A percentile compares a stretch with the other conserved stretches of the same genome.
These are phyloP conservation scores for Heliothis virescens DNA, from an alignment of 1,140 invertebrate genomes.

Conservation along the genomic window DNA sequence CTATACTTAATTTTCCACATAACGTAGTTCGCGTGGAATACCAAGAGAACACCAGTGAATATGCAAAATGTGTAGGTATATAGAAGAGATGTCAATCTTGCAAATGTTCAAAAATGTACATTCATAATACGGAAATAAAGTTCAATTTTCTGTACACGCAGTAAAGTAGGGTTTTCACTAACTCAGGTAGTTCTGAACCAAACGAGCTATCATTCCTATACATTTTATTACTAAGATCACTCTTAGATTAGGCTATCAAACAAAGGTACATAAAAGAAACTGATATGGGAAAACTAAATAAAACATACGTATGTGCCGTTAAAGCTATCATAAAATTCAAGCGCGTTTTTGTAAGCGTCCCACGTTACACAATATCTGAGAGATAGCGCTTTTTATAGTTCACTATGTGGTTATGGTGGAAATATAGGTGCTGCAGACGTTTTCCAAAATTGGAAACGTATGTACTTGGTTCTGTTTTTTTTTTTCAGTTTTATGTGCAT, in stretches of 20 bases:
- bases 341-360: slow-evolving; percentile 55
- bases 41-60: no score
- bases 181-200: background rate
- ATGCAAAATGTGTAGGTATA: no score
- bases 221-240: slow-evolving; percentile 40
- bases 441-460: no score
- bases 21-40: no score
- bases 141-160: no score
- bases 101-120: no score
- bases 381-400: slow-evolving; percentile 61
- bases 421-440: background rate
- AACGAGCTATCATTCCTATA: background rate
- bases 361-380: slow-evolving; percentile 61
- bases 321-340: slow-evolving; percentile 64
- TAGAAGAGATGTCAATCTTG: no score
- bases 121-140: no score
- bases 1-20: no score
- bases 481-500: no score
- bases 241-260: slow-evolving; percentile 51
- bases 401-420: slow-evolving; percentile 7
- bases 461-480: no score
- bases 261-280: slow-evolving; percentile 63
- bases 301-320: slow-evolving; percentile 66
- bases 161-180: no score
- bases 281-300: slow-evolving; percentile 66